phyloP scores from a whole-genome alignment of 2,797 vertebrate species.

The Allenopithecus nigroviridis region DNA sequence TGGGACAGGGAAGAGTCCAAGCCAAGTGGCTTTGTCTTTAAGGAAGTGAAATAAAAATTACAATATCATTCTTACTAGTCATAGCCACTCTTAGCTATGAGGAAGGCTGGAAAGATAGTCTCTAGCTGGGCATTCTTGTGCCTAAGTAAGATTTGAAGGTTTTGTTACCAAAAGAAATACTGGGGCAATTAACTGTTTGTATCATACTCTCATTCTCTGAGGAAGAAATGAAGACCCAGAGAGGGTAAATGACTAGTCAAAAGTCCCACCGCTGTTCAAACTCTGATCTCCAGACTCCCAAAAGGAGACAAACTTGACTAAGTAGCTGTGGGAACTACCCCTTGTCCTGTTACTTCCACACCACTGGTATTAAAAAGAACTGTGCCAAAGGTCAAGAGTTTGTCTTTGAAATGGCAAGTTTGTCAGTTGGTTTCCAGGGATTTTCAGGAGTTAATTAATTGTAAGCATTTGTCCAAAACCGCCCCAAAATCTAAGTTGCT shows the following conservation, averaged over 20 bases:
- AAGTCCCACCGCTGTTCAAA: neutral
- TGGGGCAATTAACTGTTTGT: neutral
- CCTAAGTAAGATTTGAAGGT: neutral
- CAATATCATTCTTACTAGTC: neutral
- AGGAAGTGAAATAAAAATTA: neutral
- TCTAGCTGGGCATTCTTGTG: neutral
- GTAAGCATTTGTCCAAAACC: neutral
- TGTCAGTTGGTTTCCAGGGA: neutral
- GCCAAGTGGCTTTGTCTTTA: neutral
- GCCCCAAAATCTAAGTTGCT: neutral
- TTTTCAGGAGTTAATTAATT: slow-evolving; percentile 21
- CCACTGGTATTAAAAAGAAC: neutral
- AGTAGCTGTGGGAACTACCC: neutral
- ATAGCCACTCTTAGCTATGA: neutral
- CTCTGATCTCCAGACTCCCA: neutral
- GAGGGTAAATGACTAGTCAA: neutral
- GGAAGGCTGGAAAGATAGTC: neutral
- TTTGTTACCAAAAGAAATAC: neutral
- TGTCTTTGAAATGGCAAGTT: neutral
- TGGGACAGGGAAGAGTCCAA: neutral
- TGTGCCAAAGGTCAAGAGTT: neutral
- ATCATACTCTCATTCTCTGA: neutral
- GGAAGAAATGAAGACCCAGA: neutral
- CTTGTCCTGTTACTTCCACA: neutral
- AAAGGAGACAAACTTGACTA: neutral